Percentiles rank a stretch among this genome's conserved stretches.
These are phyloP conservation scores for Scelioninae gen. 2 DNA, from an alignment of 2,888 invertebrate genomes.

Conservation along the genomic window DNA sequence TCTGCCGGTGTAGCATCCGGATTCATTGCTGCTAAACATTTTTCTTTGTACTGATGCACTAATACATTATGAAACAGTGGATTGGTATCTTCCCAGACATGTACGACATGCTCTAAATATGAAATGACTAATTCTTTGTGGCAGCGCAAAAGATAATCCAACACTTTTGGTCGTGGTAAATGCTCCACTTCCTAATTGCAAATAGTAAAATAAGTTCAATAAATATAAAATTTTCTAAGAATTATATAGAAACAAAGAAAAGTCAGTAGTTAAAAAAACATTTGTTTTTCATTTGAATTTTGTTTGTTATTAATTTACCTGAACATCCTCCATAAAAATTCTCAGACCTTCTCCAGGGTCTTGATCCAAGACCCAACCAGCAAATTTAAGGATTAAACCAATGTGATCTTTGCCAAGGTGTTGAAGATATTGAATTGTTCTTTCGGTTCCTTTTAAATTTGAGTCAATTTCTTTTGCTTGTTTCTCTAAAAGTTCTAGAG, in stretches of 20 bases:
- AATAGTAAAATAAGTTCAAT: not conserved
- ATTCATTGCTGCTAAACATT: constrained; percentile 73
- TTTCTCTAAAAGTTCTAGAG: constrained; percentile 89
- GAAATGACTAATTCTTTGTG: constrained; percentile 90
- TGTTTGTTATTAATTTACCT: too few relatives aligned
- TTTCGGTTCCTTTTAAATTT: constrained; percentile 85
- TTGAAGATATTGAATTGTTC: constrained; percentile 94
- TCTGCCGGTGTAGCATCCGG: constrained; percentile 73
- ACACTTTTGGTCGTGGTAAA: constrained; percentile 90
- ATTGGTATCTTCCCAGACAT: constrained; percentile 90
- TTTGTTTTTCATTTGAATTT: too few relatives aligned
- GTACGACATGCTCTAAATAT: constrained; percentile 95
- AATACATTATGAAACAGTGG: constrained; percentile 93
- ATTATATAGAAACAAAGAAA: too few relatives aligned
- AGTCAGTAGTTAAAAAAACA: not conserved
- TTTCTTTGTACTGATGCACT: constrained; percentile 91
- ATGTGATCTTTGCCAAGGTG: constrained; percentile 86
- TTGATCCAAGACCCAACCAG: constrained; percentile 92
- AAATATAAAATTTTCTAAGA: too few relatives aligned
- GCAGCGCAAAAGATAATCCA: constrained; percentile 90
- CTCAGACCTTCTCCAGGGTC: constrained; percentile 92
- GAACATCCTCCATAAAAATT: constrained; percentile 76
- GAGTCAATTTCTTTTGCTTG: constrained; percentile 86
- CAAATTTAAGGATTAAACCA: constrained; percentile 93
- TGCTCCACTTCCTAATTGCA: constrained; percentile 85